Conservation (phyloP, 37 sponge, comb jelly and placozoan species). For the Cliona cf. orientalis region DNA sequence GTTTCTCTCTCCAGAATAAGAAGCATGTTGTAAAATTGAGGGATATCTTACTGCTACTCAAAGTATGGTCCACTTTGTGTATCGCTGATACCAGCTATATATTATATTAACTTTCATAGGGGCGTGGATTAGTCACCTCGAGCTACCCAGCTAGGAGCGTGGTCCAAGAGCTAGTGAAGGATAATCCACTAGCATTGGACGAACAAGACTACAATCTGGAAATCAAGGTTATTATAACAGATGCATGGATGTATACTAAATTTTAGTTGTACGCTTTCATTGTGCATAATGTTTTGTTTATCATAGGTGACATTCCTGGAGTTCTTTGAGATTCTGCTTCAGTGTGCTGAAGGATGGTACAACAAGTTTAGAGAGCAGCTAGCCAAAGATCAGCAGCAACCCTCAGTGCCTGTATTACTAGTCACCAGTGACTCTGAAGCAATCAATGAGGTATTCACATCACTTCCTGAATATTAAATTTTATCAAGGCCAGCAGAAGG, state of each 20-base stretch:
- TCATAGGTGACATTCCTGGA: constrained; percentile 59
- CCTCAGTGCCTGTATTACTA: no score
- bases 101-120: constrained; percentile 5
- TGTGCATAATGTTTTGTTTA: not conserved
- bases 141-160: constrained; percentile 6
- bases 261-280: not conserved
- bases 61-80: constrained; percentile 1
- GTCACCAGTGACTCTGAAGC: no score
- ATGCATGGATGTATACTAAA: not conserved
- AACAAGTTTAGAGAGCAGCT: no score
- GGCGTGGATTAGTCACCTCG: constrained; percentile 20
- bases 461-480: no score
- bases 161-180: constrained; percentile 14
- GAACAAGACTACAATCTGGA: constrained; percentile 44
- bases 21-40: constrained; percentile 26
- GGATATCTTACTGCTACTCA: constrained; percentile 21
- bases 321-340: constrained; percentile 52
- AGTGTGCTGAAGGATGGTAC: constrained; percentile 31
- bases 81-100: not conserved
- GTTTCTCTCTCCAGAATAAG: not conserved
- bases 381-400: no score
- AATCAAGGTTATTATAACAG: constrained; percentile 31
- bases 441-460: no score
- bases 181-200: constrained; percentile 44
- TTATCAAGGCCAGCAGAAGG: no score